A percentile compares a stretch with the other conserved stretches of the same genome.
These are phyloP conservation scores for Apostichopus californicus DNA, from an alignment of 35 echinoderm and acorn worm species.

Conservation along the genomic window DNA sequence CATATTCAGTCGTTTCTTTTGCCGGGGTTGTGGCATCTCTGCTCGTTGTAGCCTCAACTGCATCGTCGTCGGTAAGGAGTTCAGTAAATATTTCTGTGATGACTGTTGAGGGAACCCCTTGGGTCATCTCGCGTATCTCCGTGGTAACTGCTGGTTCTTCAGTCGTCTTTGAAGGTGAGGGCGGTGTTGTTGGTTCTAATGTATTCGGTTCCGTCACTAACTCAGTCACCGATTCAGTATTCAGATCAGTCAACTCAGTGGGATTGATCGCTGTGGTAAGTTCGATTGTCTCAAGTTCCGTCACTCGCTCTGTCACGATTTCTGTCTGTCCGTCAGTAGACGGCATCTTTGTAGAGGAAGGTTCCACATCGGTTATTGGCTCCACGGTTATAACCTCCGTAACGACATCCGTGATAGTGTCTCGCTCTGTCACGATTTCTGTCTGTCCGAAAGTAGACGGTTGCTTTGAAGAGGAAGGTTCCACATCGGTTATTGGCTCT, in stretches of 20 bases:
- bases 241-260: background rate
- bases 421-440: background rate
- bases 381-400: background rate
- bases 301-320: background rate
- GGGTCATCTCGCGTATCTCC: background rate
- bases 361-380: background rate
- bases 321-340: background rate
- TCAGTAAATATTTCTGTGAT: constrained; percentile 8
- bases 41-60: background rate
- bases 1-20: background rate
- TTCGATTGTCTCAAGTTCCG: constrained; percentile 1
- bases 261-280: background rate
- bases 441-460: background rate
- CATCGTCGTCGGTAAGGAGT: background rate
- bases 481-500: background rate
- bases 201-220: background rate
- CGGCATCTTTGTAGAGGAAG: background rate
- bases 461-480: background rate
- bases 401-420: too few species aligned
- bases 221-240: constrained; percentile 14
- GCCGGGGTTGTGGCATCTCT: background rate
- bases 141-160: background rate
- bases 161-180: background rate
- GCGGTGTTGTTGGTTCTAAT: background rate
- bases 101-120: background rate